phyloP scores from a whole-genome alignment of 2,888 invertebrate species.

The Stenolophus ochropezus region DNA sequence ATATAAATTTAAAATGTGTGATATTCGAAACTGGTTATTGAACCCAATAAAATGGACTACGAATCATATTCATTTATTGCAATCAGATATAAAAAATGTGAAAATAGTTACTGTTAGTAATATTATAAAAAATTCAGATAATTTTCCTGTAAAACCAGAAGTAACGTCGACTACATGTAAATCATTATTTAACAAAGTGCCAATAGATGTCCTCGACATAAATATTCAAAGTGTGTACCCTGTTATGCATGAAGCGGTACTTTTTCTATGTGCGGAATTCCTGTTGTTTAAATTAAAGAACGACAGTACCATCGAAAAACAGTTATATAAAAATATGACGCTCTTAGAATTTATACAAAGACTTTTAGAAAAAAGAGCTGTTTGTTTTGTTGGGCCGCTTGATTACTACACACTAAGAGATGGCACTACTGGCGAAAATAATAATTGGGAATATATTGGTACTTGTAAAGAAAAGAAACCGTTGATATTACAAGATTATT shows the following conservation, averaged over 20 bases:
- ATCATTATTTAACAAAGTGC: conserved; percentile 63
- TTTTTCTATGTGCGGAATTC: conserved; percentile 79
- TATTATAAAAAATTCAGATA: conserved; percentile 69
- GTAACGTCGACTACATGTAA: conserved; percentile 69
- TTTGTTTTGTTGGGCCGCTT: conserved; percentile 73
- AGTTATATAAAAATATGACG: conserved; percentile 74
- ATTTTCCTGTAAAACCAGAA: conserved; percentile 71
- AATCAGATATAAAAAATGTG: not conserved
- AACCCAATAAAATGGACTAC: conserved; percentile 47
- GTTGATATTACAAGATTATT: conserved; percentile 74
- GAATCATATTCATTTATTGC: conserved; percentile 9
- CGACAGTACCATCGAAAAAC: conserved; percentile 66
- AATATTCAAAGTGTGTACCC: conserved; percentile 80
- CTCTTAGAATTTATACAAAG: conserved; percentile 77
- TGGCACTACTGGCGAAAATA: conserved; percentile 72
- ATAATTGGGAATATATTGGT: conserved; percentile 77
- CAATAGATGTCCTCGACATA: conserved; percentile 65
- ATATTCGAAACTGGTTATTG: conserved; percentile 46
- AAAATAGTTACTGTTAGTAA: conserved; percentile 63
- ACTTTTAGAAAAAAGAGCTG: conserved; percentile 76
- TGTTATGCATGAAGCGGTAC: conserved; percentile 80
- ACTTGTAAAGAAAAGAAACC: conserved; percentile 76
- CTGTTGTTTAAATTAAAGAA: conserved; percentile 77
- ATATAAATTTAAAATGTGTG: not conserved
- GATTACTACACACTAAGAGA: conserved; percentile 76